Evolutionary conservation across 1,140 invertebrate species (phyloP).

Genomic region (Psilanteris sp.): DNA sequence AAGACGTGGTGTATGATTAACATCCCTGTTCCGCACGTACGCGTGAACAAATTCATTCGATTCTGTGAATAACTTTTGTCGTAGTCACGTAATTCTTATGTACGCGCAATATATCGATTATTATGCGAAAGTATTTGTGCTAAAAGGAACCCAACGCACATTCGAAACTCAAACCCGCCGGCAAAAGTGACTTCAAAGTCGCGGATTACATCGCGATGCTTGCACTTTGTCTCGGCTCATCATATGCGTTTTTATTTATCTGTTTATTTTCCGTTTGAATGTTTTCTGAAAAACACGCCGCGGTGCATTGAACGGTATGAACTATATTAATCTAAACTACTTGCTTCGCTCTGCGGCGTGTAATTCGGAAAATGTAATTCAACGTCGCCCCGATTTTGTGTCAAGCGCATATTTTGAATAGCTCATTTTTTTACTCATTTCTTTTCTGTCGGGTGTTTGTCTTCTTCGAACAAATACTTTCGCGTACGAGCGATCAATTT

Average conservation of each 20-base stretch:
- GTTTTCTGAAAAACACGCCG: conserved; percentile 18
- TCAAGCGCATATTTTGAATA: conserved; percentile 1
- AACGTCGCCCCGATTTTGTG: background rate
- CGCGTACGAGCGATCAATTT: conserved; percentile 8
- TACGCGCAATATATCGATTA: conserved; percentile 51
- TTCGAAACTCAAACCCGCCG: conserved; percentile 23
- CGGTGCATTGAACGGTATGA: conserved; percentile 8
- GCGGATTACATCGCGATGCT: conserved; percentile 15
- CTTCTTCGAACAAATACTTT: conserved; percentile 7
- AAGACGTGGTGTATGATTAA: conserved; percentile 19
- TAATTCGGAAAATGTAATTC: conserved; percentile 2
- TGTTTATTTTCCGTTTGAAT: no score
- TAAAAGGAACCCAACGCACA: conserved; percentile 11
- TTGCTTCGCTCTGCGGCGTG: conserved; percentile 8
- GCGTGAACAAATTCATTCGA: conserved; percentile 17
- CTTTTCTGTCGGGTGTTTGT: background rate
- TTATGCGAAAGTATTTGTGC: conserved; percentile 37
- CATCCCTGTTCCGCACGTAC: conserved; percentile 9
- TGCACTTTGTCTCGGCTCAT: conserved; percentile 26
- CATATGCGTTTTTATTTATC: no score
- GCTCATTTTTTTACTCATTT: background rate
- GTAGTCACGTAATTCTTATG: conserved; percentile 47
- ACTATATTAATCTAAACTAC: conserved; percentile 31
- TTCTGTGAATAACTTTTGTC: conserved; percentile 37
- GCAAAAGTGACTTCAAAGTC: conserved; percentile 16